Percentiles rank a stretch among this genome's conserved stretches.
These are phyloP conservation scores for Bungarus multicinctus DNA, from an alignment of 2,113 vertebrate genomes.

Conservation along the genomic window DNA sequence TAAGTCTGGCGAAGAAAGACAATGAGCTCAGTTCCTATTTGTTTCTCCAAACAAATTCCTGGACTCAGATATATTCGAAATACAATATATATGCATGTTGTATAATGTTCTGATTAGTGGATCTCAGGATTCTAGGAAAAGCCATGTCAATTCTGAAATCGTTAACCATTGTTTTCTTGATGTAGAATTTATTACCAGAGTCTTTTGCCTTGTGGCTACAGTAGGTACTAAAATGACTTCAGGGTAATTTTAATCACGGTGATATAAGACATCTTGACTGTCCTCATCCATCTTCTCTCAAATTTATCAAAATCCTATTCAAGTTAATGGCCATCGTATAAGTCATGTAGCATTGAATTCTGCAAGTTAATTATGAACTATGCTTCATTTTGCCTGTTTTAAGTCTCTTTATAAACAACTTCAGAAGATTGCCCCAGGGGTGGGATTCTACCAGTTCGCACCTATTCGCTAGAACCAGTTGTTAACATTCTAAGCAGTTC, in stretches of 20 bases:
- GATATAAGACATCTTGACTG: neutral
- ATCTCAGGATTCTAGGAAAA: neutral
- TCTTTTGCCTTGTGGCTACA: neutral
- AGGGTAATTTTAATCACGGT: neutral
- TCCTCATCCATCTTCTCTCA: neutral
- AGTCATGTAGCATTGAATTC: neutral
- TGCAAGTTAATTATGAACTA: neutral
- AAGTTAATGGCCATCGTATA: neutral
- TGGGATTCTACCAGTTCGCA: no score
- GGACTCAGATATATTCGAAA: neutral
- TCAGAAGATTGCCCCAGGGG: neutral
- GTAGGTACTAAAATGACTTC: conserved; percentile 8
- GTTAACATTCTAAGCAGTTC: no score
- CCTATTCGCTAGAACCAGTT: no score
- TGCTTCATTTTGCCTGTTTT: neutral
- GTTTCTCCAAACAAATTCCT: neutral
- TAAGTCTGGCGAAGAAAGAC: neutral
- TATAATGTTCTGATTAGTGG: neutral
- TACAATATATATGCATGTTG: neutral
- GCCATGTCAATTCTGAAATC: neutral
- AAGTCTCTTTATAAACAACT: neutral
- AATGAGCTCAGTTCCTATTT: neutral
- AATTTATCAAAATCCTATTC: neutral
- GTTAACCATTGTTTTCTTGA: neutral
- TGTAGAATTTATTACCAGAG: neutral